phyloP scores from a whole-genome alignment of 2,113 vertebrate species.

The Geococcyx californianus region DNA sequence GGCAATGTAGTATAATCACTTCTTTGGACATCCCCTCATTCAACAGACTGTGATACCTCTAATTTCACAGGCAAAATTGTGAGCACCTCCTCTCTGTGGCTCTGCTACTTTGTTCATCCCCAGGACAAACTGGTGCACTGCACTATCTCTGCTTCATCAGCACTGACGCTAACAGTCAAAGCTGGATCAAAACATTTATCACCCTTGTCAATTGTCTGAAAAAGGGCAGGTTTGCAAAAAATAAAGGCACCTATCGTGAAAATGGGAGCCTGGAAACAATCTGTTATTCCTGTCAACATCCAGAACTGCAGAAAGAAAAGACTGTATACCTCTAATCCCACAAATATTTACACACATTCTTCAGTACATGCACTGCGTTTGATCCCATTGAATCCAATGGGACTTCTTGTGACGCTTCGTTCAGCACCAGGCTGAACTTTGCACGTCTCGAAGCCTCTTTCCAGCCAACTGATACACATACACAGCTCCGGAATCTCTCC shows the following conservation, averaged over 20 bases:
- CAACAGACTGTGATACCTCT: background rate
- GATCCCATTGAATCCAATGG: background rate
- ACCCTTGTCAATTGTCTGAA: background rate
- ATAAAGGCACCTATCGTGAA: background rate
- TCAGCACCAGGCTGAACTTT: background rate
- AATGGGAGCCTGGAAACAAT: background rate
- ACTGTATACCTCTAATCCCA: background rate
- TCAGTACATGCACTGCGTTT: fast-evolving
- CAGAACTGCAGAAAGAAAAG: background rate
- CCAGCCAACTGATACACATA: fast-evolving
- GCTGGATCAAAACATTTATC: background rate
- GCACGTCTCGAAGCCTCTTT: fast-evolving
- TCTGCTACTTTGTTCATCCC: fast-evolving
- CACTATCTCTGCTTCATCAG: background rate
- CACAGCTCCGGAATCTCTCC: fast-evolving
- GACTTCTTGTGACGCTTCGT: fast-evolving
- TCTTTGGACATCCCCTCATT: background rate
- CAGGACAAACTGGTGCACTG: fast-evolving
- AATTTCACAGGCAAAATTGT: fast-evolving
- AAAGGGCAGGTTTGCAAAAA: background rate
- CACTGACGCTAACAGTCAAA: background rate
- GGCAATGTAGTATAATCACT: fast-evolving
- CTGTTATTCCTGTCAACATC: background rate
- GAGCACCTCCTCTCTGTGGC: background rate
- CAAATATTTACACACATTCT: background rate